phyloP scores from a whole-genome alignment of 2,113 vertebrate species.

The Pavo muticus region DNA sequence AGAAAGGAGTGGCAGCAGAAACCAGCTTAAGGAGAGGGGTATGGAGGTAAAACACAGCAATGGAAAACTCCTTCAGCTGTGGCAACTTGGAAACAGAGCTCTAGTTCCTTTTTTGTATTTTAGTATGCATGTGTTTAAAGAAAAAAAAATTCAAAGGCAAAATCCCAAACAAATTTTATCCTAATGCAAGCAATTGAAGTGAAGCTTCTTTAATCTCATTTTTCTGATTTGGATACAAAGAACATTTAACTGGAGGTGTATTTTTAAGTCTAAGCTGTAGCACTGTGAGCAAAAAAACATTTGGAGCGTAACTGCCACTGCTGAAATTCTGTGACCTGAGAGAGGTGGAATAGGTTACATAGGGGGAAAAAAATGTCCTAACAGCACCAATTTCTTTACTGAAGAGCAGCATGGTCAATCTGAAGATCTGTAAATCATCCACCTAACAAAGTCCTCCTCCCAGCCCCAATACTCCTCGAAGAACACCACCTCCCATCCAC shows the following conservation, averaged over 20 bases:
- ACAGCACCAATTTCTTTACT: background rate
- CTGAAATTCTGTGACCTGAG: background rate
- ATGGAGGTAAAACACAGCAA: background rate
- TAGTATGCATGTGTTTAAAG: rapidly evolving
- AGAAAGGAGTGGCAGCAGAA: background rate
- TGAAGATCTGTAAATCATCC: background rate
- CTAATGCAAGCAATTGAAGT: background rate
- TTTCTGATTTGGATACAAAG: background rate
- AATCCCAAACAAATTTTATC: background rate
- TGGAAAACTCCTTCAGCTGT: background rate
- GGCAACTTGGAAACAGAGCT: background rate
- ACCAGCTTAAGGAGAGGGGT: background rate
- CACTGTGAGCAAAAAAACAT: background rate
- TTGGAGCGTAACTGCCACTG: background rate
- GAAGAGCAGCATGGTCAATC: background rate
- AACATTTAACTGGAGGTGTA: background rate
- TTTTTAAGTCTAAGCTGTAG: background rate
- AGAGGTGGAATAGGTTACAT: background rate
- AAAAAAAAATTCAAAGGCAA: background rate
- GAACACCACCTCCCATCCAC: background rate
- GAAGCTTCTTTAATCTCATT: background rate
- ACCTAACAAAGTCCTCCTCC: background rate
- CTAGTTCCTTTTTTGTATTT: background rate
- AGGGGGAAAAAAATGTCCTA: background rate
- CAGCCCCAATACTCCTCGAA: background rate